Base-by-base conservation (phyloP, 2,113 vertebrate genomes). In the Ophthalmolycus amberensis region DNA sequence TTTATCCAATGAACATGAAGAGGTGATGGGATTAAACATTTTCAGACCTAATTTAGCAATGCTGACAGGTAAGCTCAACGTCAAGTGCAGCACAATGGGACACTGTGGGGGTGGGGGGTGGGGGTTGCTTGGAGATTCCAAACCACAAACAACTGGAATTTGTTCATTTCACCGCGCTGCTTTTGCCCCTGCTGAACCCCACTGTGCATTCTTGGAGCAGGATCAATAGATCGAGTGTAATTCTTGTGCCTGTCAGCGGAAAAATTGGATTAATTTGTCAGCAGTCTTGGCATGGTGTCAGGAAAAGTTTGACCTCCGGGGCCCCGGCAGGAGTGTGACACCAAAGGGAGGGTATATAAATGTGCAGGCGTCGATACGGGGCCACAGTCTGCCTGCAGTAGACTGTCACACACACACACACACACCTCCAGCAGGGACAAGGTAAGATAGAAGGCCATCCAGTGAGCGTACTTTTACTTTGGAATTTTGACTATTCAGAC, bases 231-330 rank as follows among this genome's bases (percentile, higher is more conserved):
- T 71, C 69, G 64, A 74, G 75, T 40, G 27, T 66, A 80, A 75
- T 85, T 88, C 29, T 87, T 85, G 59, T 73, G 20, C 58, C 59
- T 78, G 85, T 91, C 86, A 91, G 82, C 88, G 75, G 82, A 60
- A 88, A 92, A 85, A 66, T 40, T 71, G 44, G 27, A 59, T 20
- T 62, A 75, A 85, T 84, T 85, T 77, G 80, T 91, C 88, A 80
- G 89, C 83, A 58, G 59, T 82, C 75, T 81, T 93, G 91, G 89
- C 86, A 9, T 6, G 1, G 65, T 56, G 75, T 86, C 74, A 90
- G 88, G 88, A 91, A 93, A 91, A 69, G 27, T 87, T 82, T 90
- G 84, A 91, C 85, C 87, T 77, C 5, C 0, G 48, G 70, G 48
- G 70, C 25, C 59, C 25, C 66, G n/a, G 67, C 38, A 59, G 67